A percentile compares a stretch with the other conserved stretches of the same genome.
These are phyloP conservation scores for Phenacoccus solenopsis DNA, from an alignment of 1,140 invertebrate genomes.

Conservation along the genomic window DNA sequence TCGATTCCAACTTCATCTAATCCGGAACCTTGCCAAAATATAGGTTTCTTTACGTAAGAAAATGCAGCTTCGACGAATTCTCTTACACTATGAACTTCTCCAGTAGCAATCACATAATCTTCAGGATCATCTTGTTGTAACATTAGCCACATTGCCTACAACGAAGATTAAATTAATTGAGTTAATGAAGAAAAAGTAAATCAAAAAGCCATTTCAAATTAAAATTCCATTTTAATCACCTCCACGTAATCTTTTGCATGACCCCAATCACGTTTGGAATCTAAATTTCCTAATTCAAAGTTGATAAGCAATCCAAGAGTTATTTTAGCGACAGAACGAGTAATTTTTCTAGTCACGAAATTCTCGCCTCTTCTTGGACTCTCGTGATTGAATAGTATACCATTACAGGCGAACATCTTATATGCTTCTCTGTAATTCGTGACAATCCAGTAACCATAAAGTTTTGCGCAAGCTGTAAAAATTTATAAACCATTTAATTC, in stretches of 20 bases:
- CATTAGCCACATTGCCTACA: constrained; percentile 99
- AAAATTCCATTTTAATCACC: constrained; percentile 37
- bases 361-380: constrained; percentile 94
- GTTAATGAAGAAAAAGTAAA: constrained; percentile 24
- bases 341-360: constrained; percentile 98
- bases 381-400: constrained; percentile 98
- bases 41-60: constrained; percentile 52
- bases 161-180: too few species aligned
- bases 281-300: constrained; percentile 89
- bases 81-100: constrained; percentile 84
- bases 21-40: constrained; percentile 78
- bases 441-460: constrained; percentile 98
- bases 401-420: constrained; percentile 95
- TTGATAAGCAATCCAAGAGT: constrained; percentile 69
- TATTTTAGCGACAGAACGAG: constrained; percentile 93
- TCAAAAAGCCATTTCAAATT: neutral
- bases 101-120: constrained; percentile 96
- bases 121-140: constrained; percentile 85
- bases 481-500: constrained; percentile 24
- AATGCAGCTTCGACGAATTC: constrained; percentile 95
- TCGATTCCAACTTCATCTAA: constrained; percentile 79
- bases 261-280: constrained; percentile 96
- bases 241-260: constrained; percentile 98
- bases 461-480: constrained; percentile 82
- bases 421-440: constrained; percentile 98